phyloP scores from a whole-genome alignment of 2,113 vertebrate species.

The Dipodomys stephensi region DNA sequence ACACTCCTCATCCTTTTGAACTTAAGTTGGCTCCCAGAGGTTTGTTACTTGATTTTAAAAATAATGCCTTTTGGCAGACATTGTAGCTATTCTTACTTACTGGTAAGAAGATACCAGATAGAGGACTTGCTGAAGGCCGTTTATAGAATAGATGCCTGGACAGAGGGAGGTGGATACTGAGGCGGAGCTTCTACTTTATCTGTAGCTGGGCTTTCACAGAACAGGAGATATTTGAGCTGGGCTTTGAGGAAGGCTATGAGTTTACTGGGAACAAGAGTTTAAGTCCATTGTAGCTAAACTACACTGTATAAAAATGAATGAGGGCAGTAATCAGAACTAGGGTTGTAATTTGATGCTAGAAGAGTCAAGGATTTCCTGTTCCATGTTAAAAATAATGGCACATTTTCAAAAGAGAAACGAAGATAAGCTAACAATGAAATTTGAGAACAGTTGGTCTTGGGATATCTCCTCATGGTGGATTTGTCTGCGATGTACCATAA shows the following conservation, averaged over 20 bases:
- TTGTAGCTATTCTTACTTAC: not conserved
- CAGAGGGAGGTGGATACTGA: not conserved
- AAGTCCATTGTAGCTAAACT: not conserved
- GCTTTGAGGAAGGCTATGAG: not conserved
- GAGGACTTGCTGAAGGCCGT: not conserved
- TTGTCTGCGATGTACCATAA: constrained; percentile 74
- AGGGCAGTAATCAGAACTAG: not conserved
- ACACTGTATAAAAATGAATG: not conserved
- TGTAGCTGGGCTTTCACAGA: not conserved
- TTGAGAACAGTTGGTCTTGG: constrained; percentile 70
- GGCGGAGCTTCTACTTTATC: not conserved
- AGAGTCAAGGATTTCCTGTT: constrained; percentile 42
- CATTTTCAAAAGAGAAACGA: constrained; percentile 78
- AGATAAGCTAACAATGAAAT: constrained; percentile 77
- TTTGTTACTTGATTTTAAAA: not conserved
- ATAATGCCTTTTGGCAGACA: not conserved
- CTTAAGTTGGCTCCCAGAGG: not conserved
- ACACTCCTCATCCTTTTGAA: not conserved
- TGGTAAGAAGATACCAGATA: not conserved
- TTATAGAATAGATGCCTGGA: not conserved
- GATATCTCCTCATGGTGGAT: constrained; percentile 76
- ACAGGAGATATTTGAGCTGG: not conserved
- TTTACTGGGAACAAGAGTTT: not conserved
- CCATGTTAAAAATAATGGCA: constrained; percentile 68
- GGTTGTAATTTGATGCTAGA: not conserved